A percentile compares a stretch with the other conserved stretches of the same genome.
phyloP scores from a whole-genome alignment of 2,797 vertebrate genomes.

The Delichon dasypus region DNA sequence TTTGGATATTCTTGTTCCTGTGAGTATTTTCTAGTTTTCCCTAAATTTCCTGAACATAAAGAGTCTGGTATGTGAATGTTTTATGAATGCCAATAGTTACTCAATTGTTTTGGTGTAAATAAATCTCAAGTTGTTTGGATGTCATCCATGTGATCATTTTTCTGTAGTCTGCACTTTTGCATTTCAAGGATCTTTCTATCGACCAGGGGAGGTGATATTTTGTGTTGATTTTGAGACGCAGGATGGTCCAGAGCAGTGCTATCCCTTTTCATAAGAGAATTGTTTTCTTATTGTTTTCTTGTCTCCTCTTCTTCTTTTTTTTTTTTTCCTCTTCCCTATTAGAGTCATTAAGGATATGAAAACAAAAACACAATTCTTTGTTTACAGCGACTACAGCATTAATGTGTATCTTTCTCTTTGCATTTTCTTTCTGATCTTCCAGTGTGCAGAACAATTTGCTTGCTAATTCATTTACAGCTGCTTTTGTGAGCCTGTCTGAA shows the following conservation, averaged over 20 bases:
- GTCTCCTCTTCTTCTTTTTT: background rate
- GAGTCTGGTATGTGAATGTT: background rate
- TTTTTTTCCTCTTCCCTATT: background rate
- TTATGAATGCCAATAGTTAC: background rate
- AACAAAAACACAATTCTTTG: background rate
- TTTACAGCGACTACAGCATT: background rate
- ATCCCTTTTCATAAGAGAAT: background rate
- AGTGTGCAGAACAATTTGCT: background rate
- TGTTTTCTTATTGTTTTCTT: background rate
- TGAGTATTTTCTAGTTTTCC: background rate
- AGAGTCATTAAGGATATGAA: background rate
- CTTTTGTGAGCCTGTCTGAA: background rate
- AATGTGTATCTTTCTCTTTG: background rate
- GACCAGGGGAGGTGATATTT: background rate
- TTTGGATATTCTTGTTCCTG: background rate
- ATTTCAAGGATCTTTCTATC: background rate
- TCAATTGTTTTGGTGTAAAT: background rate
- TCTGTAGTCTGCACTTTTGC: background rate
- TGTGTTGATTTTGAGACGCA: background rate
- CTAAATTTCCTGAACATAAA: background rate
- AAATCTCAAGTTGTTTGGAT: background rate
- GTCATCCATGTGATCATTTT: background rate
- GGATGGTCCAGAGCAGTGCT: background rate
- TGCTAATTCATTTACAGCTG: constrained; percentile 9
- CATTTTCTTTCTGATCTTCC: constrained; percentile 23